Evolutionary conservation across 2,113 vertebrate genomes (phyloP).

Genomic region (Laterallus jamaicensis): DNA sequence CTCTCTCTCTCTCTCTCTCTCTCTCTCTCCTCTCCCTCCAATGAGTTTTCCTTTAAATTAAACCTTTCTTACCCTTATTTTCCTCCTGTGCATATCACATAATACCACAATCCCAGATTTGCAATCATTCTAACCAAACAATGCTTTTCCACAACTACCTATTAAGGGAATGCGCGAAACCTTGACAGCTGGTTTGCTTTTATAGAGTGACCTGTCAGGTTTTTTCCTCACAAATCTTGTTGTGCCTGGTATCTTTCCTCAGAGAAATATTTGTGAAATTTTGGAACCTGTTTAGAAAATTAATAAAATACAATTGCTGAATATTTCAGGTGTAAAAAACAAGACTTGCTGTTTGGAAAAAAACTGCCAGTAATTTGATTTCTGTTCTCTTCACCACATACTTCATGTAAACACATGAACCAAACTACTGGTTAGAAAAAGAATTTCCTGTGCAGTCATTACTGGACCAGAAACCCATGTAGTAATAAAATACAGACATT

Average conservation of each 20-base stretch:
- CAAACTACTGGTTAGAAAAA: background rate
- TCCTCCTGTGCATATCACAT: background rate
- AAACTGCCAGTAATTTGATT: background rate
- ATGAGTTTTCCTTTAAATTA: background rate
- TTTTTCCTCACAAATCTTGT: background rate
- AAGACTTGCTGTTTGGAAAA: background rate
- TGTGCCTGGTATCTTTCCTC: background rate
- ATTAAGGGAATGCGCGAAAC: conserved; percentile 37
- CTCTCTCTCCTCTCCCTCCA: background rate
- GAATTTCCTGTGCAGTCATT: background rate
- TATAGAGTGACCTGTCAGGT: background rate
- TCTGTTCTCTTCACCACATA: background rate
- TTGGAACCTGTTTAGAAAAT: background rate
- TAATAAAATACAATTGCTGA: background rate
- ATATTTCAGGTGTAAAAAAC: background rate
- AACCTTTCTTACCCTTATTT: background rate
- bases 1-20: background rate
- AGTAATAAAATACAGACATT: background rate
- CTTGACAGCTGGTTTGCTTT: conserved; percentile 52
- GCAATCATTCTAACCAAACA: conserved; percentile 30
- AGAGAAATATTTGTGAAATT: background rate
- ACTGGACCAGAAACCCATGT: background rate
- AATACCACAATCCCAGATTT: background rate
- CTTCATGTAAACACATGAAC: background rate
- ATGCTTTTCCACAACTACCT: background rate